Base-by-base conservation (phyloP, 2,888 invertebrate genomes). In the Apoda limacodes region DNA sequence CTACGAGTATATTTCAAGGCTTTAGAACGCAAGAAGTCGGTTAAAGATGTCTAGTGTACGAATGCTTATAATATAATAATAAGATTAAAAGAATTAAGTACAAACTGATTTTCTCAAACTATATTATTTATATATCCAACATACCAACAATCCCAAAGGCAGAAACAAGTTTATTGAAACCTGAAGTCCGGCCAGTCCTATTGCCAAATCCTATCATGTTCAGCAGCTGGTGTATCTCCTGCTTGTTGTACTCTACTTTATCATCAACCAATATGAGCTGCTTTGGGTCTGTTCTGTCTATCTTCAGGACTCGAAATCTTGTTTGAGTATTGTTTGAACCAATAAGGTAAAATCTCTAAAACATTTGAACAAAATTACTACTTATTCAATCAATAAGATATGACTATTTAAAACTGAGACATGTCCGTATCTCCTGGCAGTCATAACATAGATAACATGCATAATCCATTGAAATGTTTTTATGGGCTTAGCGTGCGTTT, bases 321-420 rank as follows among this genome's bases (percentile, higher is more conserved):
- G 92, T 93, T 60, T 95, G 89, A 1, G 92, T 91, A 54, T 94
- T 94, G 60, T 98, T 98, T 9, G 95, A 95, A 4, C 98, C 99
- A 56, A 99, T 93, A 25, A 99, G 80, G 70, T 93, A 98, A 64
- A 93, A 93, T 57, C 93, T 88, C 94, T 97, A 69, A 7, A 70
- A 68, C 29, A 3, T 29, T 20, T 23, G 30, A 13, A 28, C 19
- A 22, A 13, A 15, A 22, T 28, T 9, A 5, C 9, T 22, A 13
- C 24, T n/a, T n/a, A n/a, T n/a, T n/a, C n/a, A n/a, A n/a, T n/a
- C n/a, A n/a, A n/a, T n/a, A n/a, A n/a, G n/a, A n/a, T n/a, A n/a
- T n/a, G n/a, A n/a, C n/a, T n/a, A n/a, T n/a, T n/a, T n/a, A n/a
- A n/a, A n/a, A n/a, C n/a, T n/a, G n/a, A n/a, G n/a, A n/a, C n/a